A percentile compares a stretch with the other conserved stretches of the same genome.
These are phyloP conservation scores for Pteropus rufus DNA, from an alignment of 2,797 vertebrate species.

Conservation along the genomic window DNA sequence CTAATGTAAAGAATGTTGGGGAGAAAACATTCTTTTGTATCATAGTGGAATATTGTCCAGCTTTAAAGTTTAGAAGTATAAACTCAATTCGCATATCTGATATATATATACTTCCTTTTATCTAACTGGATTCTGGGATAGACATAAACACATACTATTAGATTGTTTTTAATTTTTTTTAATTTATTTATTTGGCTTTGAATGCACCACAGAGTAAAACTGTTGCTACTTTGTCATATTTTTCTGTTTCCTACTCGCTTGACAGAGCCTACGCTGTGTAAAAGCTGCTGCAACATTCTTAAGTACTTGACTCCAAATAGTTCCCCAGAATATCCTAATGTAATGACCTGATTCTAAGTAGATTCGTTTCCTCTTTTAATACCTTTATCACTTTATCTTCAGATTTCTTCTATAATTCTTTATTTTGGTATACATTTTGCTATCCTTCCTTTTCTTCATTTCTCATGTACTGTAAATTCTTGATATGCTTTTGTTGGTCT, in stretches of 20 bases:
- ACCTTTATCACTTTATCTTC: neutral
- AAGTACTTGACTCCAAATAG: neutral
- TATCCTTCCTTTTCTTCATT: neutral
- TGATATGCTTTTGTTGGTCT: rapidly evolving
- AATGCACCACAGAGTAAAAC: neutral
- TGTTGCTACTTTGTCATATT: neutral
- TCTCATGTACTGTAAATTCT: neutral
- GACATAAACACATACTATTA: neutral
- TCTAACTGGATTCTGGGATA: neutral
- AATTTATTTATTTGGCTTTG: neutral
- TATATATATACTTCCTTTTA: too few species aligned
- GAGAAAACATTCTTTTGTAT: neutral
- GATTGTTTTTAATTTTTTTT: neutral
- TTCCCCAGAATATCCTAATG: neutral
- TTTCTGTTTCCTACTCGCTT: neutral
- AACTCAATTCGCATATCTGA: neutral
- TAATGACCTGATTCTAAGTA: neutral
- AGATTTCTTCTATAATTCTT: neutral
- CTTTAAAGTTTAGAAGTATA: neutral
- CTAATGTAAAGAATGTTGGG: neutral
- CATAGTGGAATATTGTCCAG: neutral
- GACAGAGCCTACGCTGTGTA: too few species aligned
- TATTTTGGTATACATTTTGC: neutral
- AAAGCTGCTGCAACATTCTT: neutral
- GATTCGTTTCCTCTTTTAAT: neutral